Percentiles rank a stretch among this genome's conserved stretches.
Conservation (phyloP, 2,888 invertebrate genomes). For the Leptogaster cylindrica region DNA sequence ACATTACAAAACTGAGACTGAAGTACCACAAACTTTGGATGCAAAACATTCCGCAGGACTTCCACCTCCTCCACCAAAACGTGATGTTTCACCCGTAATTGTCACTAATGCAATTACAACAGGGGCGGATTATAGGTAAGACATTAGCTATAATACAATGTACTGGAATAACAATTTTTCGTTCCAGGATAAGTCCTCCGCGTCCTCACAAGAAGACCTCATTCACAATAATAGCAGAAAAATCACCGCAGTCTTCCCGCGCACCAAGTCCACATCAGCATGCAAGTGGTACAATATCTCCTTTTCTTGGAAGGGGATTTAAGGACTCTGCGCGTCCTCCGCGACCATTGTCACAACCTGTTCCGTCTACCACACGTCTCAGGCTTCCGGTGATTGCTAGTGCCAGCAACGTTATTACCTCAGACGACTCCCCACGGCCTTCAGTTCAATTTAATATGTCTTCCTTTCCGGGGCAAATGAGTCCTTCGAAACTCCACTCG, state of each 20-base stretch:
- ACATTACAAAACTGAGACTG: not conserved
- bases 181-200: constrained; percentile 55
- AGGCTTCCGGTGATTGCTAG: constrained; percentile 51
- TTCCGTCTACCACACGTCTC: constrained; percentile 50
- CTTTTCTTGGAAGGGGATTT: constrained; percentile 69
- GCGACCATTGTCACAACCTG: constrained; percentile 48
- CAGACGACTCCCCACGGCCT: constrained; percentile 58
- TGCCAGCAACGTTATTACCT: constrained; percentile 42
- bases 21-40: not conserved
- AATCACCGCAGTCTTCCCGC: constrained; percentile 64
- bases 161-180: not conserved
- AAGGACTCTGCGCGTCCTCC: constrained; percentile 45
- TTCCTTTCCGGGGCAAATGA: constrained; percentile 44
- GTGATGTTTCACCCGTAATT: constrained; percentile 58
- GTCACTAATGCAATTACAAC: constrained; percentile 57
- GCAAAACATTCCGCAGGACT: constrained; percentile 22
- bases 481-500: constrained; percentile 48
- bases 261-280: constrained; percentile 63
- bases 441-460: constrained; percentile 60
- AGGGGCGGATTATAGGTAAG: constrained; percentile 59
- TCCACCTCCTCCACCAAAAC: constrained; percentile 43
- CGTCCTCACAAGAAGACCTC: constrained; percentile 71
- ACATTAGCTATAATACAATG: not conserved
- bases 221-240: constrained; percentile 72
- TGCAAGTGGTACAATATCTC: constrained; percentile 65